phyloP scores from a whole-genome alignment of 2,888 invertebrate species.

The Euphydryas editha region DNA sequence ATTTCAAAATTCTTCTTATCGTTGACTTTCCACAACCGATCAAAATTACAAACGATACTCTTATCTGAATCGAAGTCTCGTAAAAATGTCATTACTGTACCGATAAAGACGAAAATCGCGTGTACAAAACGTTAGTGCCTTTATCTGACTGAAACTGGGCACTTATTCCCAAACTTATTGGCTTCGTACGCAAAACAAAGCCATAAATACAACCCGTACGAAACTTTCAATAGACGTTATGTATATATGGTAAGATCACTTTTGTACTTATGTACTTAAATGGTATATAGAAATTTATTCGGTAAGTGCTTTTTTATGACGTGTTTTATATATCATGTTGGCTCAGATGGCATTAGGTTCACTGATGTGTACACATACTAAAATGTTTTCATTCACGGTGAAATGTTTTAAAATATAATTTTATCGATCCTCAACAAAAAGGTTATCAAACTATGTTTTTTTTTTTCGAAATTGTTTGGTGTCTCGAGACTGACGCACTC shows the following conservation, averaged over 20 bases:
- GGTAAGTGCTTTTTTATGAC: background rate
- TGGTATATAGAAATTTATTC: background rate
- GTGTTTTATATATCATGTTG: background rate
- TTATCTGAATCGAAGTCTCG: slow-evolving; percentile 48
- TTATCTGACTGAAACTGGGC: slow-evolving; percentile 48
- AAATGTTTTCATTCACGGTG: too few relatives aligned
- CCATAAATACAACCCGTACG: slow-evolving; percentile 46
- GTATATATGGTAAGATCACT: slow-evolving; percentile 20
- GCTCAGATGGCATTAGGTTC: too few relatives aligned
- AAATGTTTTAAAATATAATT: too few relatives aligned
- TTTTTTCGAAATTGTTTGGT: too few relatives aligned
- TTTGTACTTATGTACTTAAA: slow-evolving; percentile 13
- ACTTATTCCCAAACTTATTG: slow-evolving; percentile 49
- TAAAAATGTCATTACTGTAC: slow-evolving; percentile 47
- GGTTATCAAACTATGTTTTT: too few relatives aligned
- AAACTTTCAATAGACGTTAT: slow-evolving; percentile 44
- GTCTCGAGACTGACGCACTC: too few relatives aligned
- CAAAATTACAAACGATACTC: slow-evolving; percentile 45
- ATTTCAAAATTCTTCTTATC: slow-evolving; percentile 5
- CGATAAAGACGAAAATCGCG: slow-evolving; percentile 49
- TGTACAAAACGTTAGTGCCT: slow-evolving; percentile 45
- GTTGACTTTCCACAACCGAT: slow-evolving; percentile 40
- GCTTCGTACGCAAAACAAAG: slow-evolving; percentile 49
- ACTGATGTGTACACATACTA: too few relatives aligned
- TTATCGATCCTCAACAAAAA: too few relatives aligned